These are phyloP conservation scores for Protula sp. DNA, from an alignment of 2,888 invertebrate species.

Conservation along the genomic window DNA sequence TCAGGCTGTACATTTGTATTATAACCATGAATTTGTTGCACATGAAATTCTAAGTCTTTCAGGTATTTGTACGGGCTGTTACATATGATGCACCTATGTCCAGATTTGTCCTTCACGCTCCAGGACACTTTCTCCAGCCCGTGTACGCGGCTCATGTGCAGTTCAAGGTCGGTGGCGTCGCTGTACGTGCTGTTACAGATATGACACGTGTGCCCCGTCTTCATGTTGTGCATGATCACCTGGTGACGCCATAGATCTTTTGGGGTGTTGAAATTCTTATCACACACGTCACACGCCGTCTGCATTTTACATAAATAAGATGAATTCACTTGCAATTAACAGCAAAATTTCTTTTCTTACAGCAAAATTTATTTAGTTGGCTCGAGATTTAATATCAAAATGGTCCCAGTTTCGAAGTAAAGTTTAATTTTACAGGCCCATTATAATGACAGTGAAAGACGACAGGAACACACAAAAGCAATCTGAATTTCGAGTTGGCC, in stretches of 20 bases:
- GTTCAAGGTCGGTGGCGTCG: constrained; percentile 6
- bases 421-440: too few relatives aligned
- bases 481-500: too few relatives aligned
- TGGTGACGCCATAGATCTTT: constrained; percentile 10
- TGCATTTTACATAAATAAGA: too few relatives aligned
- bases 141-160: constrained; percentile 3
- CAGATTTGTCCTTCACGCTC: neutral
- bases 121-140: neutral
- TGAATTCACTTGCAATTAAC: too few relatives aligned
- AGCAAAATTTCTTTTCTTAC: too few relatives aligned
- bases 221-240: constrained; percentile 8
- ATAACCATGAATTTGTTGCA: neutral
- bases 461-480: too few relatives aligned
- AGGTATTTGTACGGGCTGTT: neutral
- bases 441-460: too few relatives aligned
- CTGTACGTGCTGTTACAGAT: constrained; percentile 6
- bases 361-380: too few relatives aligned
- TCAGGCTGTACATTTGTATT: too few relatives aligned
- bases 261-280: constrained; percentile 9
- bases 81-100: neutral
- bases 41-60: neutral
- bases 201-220: constrained; percentile 4
- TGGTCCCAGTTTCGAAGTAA: too few relatives aligned
- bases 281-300: constrained; percentile 10
- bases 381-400: too few relatives aligned